Base-by-base conservation (phyloP, 2,113 vertebrate species). In the Caracal caracal region DNA sequence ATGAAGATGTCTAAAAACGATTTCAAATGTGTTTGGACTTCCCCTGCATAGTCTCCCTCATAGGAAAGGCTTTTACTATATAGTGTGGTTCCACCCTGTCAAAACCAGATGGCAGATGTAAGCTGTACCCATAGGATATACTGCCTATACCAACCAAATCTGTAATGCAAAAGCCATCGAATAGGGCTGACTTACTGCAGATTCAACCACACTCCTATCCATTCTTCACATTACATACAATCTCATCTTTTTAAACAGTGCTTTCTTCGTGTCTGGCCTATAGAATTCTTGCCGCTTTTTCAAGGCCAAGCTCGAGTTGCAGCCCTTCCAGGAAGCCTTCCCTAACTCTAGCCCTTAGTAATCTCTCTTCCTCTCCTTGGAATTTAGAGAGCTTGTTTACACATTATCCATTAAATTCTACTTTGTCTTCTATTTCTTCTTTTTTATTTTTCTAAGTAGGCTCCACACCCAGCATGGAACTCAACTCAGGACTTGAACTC, bases 381-480 rank as follows among this genome's bases (percentile, higher is more conserved):
- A 95, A 94, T 88, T 90, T 76, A 90, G 68, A 76, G 35, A 76
- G 73, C 19, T 71, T 70, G 15, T 95, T 86, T 76, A 37, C n/a
- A 75, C n/a, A 43, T 84, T 59, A 84, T 68, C 73, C n/a, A 86
- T 66, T 79, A 87, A 88, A 89, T 87, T 82, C 84, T 87, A 30
- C 40, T 90, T 75, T 83, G 43, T 51, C 37, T 35, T 85, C 83
- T 76, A 82, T 79, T 86, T 93, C 71, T 87, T 95, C 37, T 59
- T 59, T 19, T 59, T 59, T 59, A 8, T 3, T 22, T 22, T 59
- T 59, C 22, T 59, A 59, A 59, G 56, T 22, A 59, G 56, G 56
- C 53, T 59, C 56, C 56, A 59, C 0, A 5, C 56, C 56, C 56
- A 22, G 56, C 20, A 7, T 22, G 7, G 8, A 24, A 2, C 56